Percentiles rank a stretch among this genome's conserved stretches.
phyloP scores from a whole-genome alignment of 2,888 invertebrate genomes.

The Abrostola triplasia region DNA sequence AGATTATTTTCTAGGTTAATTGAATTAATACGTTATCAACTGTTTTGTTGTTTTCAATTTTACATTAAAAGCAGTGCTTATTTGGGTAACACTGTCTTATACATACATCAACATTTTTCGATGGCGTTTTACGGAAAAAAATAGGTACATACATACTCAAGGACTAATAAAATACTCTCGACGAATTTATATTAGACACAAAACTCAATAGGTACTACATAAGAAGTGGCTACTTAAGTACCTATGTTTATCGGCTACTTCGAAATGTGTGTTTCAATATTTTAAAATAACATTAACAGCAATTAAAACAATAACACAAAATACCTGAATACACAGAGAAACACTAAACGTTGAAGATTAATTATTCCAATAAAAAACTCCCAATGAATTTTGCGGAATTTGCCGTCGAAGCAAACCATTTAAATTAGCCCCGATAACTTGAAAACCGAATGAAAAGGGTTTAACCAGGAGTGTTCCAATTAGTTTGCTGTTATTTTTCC shows the following conservation, averaged over 20 bases:
- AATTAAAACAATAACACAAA: conserved; percentile 33
- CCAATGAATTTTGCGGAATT: conserved; percentile 74
- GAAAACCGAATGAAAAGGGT: conserved; percentile 85
- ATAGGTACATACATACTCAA: no score
- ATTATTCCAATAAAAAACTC: conserved; percentile 72
- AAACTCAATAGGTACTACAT: no score
- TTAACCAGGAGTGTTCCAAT: conserved; percentile 85
- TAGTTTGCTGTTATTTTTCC: conserved; percentile 87
- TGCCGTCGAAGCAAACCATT: conserved; percentile 82
- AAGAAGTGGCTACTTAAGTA: no score
- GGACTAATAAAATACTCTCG: no score
- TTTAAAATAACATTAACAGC: background rate
- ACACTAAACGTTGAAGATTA: conserved; percentile 52
- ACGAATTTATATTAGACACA: no score
- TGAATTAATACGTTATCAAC: conserved; percentile 28
- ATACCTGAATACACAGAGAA: conserved; percentile 49
- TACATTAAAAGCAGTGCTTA: background rate
- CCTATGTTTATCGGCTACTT: no score
- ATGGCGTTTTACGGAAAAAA: no score
- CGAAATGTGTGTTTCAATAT: no score
- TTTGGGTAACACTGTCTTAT: no score
- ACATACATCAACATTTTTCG: no score
- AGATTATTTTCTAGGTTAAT: conserved; percentile 32
- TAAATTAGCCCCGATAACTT: conserved; percentile 86
- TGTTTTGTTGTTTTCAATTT: background rate